Percentiles rank a stretch among this genome's conserved stretches.
phyloP scores from a whole-genome alignment of 2,888 invertebrate species.

The Diaperis boleti region DNA sequence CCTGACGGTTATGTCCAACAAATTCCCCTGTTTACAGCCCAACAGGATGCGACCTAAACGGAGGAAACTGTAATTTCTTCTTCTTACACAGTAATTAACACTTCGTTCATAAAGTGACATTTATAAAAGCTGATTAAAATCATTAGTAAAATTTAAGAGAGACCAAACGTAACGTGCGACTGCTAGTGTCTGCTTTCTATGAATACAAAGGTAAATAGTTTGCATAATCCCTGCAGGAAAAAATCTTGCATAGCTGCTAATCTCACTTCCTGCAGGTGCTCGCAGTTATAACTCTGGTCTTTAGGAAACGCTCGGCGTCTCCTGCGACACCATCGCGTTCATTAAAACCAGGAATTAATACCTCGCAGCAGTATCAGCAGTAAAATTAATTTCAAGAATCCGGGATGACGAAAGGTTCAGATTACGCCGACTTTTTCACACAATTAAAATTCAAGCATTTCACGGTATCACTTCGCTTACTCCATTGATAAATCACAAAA shows the following conservation, averaged over 20 bases:
- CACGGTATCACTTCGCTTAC: conserved; percentile 2
- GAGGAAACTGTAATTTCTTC: conserved; percentile 16
- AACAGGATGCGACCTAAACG: conserved; percentile 14
- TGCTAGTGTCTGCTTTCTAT: not conserved
- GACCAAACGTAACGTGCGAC: not conserved
- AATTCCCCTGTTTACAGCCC: conserved; percentile 16
- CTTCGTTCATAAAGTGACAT: not conserved
- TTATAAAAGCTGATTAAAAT: conserved; percentile 1
- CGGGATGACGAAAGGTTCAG: conserved; percentile 30
- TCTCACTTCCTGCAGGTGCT: conserved; percentile 20
- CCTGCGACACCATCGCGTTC: not conserved
- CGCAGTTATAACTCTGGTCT: not conserved
- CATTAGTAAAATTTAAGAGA: not conserved
- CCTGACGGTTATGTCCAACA: conserved; percentile 26
- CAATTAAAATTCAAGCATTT: conserved; percentile 36
- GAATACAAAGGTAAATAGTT: not conserved
- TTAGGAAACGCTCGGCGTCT: conserved; percentile 4
- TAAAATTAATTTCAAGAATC: conserved; percentile 17
- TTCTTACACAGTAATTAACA: not conserved
- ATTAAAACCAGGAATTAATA: conserved; percentile 19
- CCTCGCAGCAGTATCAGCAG: conserved; percentile 8
- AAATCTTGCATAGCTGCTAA: not conserved
- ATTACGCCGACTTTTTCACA: conserved; percentile 30
- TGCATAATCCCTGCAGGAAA: not conserved
- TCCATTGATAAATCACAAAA: conserved; percentile 26